phyloP scores from a whole-genome alignment of 2,113 vertebrate species.

The Xenus cinereus region DNA sequence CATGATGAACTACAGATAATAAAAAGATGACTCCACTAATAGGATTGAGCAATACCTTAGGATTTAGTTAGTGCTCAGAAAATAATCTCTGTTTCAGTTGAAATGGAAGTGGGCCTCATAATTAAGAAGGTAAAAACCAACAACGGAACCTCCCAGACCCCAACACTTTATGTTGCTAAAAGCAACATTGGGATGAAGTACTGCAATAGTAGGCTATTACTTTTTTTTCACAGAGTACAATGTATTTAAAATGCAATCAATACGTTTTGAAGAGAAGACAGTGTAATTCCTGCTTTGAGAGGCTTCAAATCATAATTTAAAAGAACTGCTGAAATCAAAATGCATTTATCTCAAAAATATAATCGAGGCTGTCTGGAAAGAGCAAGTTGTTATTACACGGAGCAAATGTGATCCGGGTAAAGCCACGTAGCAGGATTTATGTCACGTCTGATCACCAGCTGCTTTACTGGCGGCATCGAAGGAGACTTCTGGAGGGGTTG shows the following conservation, averaged over 20 bases:
- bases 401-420: neutral
- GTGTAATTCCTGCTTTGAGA: neutral
- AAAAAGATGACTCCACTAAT: neutral
- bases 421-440: neutral
- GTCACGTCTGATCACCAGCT: neutral
- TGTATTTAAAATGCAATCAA: neutral
- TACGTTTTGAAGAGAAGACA: neutral
- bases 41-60: neutral
- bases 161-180: neutral
- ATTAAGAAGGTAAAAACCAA: neutral
- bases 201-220: neutral
- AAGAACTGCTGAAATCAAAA: neutral
- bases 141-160: rapidly evolving
- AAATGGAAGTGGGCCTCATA: neutral
- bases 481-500: neutral
- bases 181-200: neutral
- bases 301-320: neutral
- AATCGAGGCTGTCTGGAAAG: neutral
- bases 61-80: neutral
- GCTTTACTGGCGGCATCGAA: neutral
- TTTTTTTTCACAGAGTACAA: neutral
- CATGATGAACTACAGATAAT: neutral
- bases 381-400: neutral
- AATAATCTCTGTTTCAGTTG: neutral
- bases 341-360: neutral